Evolutionary conservation across 2,797 vertebrate genomes (phyloP), one percentile per base, ranked within the genome.

Genomic region (Eulemur rubriventer): DNA sequence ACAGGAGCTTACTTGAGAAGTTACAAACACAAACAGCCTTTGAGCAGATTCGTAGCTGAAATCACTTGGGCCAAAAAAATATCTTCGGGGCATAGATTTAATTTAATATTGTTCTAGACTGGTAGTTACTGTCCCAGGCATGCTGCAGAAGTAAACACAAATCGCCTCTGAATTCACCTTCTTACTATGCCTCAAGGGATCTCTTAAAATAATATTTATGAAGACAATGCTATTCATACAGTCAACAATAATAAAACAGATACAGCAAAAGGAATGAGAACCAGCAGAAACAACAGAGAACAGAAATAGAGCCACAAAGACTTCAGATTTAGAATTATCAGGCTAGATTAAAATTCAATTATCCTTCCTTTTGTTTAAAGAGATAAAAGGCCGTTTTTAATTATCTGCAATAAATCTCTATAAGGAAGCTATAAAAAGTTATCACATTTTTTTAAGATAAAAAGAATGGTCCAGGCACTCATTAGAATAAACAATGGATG

Each of bases 1-100:
- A 57, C 24, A 26, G 89, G 94, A 90, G 52, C 0, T 26, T 63
- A 41, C 4, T 57, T 80, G 38, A 70, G 65, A 87, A 87, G 13
- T 46, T 76, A 17, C 20, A 90, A 85, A 80, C 41, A 80, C 35
- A 81, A 82, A 52, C 6, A 52, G 33, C 35, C 84, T 55, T 72
- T 69, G 28, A 88, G 67, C 38, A 89, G 14, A 89, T 48, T 33
- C 57, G 13, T 95, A 88, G 24, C 55, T 92, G 69, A 95, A 92
- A 80, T 72, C 59, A 83, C 24, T 55, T 72, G 38, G 16, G 2
- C 9, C 14, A 14, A 17, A 55, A 35, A 35, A 26, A 61, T 33
- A 61, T 18, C 55, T 11, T n/a, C 2, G 20, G 18, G 20, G 48
- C 38, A 78, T 59, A 38, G 63, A 76, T 90, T 80, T 80, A 79